Conservation (phyloP, 2,888 invertebrate species). For the Cephus rjabovi region DNA sequence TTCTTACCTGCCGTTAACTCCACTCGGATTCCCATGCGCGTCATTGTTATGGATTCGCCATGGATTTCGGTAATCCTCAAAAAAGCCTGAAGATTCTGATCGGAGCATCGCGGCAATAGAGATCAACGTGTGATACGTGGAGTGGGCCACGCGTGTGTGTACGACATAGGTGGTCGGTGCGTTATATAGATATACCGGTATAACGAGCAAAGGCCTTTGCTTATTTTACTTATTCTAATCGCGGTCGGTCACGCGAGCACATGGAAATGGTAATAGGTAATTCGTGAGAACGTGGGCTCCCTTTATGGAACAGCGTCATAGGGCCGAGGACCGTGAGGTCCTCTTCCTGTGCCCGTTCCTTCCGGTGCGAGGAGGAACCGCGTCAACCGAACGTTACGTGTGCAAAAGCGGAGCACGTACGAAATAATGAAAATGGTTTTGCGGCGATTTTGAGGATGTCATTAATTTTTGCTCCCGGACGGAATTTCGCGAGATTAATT, state of each 20-base stretch:
- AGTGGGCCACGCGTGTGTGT: not conserved
- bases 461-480: not conserved
- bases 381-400: not conserved
- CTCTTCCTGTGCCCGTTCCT: not conserved
- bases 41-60: conserved; percentile 4
- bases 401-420: not conserved
- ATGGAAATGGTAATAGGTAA: not conserved
- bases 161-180: not conserved
- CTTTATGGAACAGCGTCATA: not conserved
- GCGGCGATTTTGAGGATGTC: not conserved
- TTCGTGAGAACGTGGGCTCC: not conserved
- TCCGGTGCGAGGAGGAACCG: not conserved
- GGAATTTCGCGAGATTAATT: not conserved
- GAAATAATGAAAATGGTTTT: not conserved
- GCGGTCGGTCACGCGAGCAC: not conserved
- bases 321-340: not conserved
- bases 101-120: not conserved
- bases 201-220: not conserved
- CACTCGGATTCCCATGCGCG: conserved; percentile 14
- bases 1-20: conserved; percentile 24
- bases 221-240: not conserved
- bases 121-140: not conserved
- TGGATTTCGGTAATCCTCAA: not conserved
- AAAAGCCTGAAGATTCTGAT: not conserved
- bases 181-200: not conserved